phyloP scores from a whole-genome alignment of 2,888 invertebrate genomes.

The Troides helena region DNA sequence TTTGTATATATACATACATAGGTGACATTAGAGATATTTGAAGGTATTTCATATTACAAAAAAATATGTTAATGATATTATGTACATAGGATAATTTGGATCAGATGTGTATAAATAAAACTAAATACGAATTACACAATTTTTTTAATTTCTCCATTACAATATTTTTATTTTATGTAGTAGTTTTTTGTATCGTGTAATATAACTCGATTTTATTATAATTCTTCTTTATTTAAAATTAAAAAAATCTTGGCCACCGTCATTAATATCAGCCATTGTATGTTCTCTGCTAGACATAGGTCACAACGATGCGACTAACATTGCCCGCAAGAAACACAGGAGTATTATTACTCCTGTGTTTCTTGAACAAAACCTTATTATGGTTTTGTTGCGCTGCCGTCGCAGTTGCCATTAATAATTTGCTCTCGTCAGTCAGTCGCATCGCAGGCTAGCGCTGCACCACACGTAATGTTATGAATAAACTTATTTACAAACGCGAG shows the following conservation, averaged over 20 bases:
- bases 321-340: neutral
- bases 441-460: constrained; percentile 32
- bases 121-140: constrained; percentile 49
- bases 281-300: too few relatives aligned
- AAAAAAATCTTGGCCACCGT: too few relatives aligned
- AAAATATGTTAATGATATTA: constrained; percentile 59
- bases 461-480: constrained; percentile 22
- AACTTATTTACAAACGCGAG: constrained; percentile 3
- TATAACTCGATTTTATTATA: too few relatives aligned
- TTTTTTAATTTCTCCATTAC: constrained; percentile 30
- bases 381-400: neutral
- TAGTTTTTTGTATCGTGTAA: too few relatives aligned
- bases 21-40: constrained; percentile 36
- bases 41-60: constrained; percentile 39
- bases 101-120: constrained; percentile 70
- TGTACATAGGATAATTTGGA: constrained; percentile 67
- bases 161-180: neutral
- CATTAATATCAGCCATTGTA: too few relatives aligned
- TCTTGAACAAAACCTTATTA: too few relatives aligned
- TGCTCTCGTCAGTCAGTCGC: constrained; percentile 37
- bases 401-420: constrained; percentile 39
- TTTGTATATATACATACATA: constrained; percentile 43
- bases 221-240: too few relatives aligned
- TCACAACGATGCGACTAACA: too few relatives aligned
- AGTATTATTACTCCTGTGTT: neutral